Evolutionary conservation across 2,797 vertebrate genomes (phyloP).

Genomic region (Pampus argenteus): DNA sequence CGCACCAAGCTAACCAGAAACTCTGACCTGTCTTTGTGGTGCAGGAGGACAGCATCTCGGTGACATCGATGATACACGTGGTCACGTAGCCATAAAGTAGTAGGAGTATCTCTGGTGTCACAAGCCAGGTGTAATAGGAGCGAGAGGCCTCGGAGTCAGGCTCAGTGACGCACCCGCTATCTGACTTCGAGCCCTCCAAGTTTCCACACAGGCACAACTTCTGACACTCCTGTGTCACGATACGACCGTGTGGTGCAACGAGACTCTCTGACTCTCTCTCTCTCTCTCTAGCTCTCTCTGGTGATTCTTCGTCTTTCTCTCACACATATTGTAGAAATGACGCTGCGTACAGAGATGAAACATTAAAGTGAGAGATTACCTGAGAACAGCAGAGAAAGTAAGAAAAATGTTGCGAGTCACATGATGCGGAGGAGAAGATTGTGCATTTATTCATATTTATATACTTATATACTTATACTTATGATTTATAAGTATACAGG

Average conservation of each 20-base stretch:
- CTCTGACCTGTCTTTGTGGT: conserved; percentile 1
- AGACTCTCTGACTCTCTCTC: conserved; percentile 25
- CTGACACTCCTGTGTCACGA: conserved; percentile 64
- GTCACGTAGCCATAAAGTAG: conserved; percentile 42
- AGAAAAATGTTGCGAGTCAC: neutral
- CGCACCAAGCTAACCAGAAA: too few relatives aligned
- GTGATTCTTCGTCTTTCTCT: conserved; percentile 30
- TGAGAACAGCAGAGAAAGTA: neutral
- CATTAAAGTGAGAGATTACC: neutral
- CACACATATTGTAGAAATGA: neutral
- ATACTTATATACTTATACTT: too few relatives aligned
- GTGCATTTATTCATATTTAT: too few relatives aligned
- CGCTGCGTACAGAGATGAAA: conserved; percentile 16
- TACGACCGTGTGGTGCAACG: conserved; percentile 32
- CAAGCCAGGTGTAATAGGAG: conserved; percentile 56
- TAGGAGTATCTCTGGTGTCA: conserved; percentile 41
- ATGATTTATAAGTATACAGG: too few relatives aligned
- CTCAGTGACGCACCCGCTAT: conserved; percentile 62
- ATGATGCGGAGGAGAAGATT: neutral
- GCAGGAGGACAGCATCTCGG: neutral
- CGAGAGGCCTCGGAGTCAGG: conserved; percentile 33
- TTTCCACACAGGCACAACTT: conserved; percentile 73
- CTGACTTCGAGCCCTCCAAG: conserved; percentile 57
- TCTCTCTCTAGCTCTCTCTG: neutral
- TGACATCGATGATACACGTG: conserved; percentile 39